A percentile compares a stretch with the other conserved stretches of the same genome.
Evolutionary conservation across 1,140 invertebrate species (phyloP).

Genomic region (Drosophila santomea): DNA sequence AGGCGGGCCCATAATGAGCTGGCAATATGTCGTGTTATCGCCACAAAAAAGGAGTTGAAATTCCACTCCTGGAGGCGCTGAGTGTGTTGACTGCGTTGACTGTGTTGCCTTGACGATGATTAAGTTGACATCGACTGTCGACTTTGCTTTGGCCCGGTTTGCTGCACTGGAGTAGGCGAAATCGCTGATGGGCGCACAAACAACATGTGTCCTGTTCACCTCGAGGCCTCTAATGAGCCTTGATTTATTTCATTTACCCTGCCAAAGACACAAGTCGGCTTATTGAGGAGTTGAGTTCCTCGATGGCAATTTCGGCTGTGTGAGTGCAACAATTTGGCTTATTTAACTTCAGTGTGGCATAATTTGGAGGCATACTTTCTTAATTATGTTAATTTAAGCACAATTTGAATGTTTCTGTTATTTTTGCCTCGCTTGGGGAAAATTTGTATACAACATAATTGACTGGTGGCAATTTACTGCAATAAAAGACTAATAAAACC

Average conservation of each 20-base stretch:
- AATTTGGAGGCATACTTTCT: constrained; percentile 73
- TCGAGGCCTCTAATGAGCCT: constrained; percentile 70
- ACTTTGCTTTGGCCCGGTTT: constrained; percentile 55
- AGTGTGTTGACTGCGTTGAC: constrained; percentile 11
- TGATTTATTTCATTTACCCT: constrained; percentile 79
- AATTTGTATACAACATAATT: not conserved
- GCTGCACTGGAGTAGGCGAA: constrained; percentile 52
- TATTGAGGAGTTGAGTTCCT: constrained; percentile 13
- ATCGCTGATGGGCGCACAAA: constrained; percentile 26
- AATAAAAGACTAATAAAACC: no score
- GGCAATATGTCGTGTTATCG: constrained; percentile 75
- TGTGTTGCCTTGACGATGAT: constrained; percentile 67
- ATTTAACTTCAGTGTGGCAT: constrained; percentile 41
- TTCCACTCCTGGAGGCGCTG: constrained; percentile 37
- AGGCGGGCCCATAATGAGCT: constrained; percentile 58
- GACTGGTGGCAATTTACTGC: not conserved
- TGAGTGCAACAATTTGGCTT: not conserved
- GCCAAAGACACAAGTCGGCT: constrained; percentile 23
- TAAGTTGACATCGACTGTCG: constrained; percentile 82
- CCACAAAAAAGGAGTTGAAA: constrained; percentile 68
- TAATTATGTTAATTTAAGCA: constrained; percentile 60
- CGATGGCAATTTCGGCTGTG: constrained; percentile 34
- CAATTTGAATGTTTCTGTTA: not conserved
- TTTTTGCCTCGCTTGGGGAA: not conserved
- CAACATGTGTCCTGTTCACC: constrained; percentile 56